A percentile compares a stretch with the other conserved stretches of the same genome.
phyloP scores from a whole-genome alignment of 1,140 invertebrate species.

The Mycetomoellerius zeteki region DNA sequence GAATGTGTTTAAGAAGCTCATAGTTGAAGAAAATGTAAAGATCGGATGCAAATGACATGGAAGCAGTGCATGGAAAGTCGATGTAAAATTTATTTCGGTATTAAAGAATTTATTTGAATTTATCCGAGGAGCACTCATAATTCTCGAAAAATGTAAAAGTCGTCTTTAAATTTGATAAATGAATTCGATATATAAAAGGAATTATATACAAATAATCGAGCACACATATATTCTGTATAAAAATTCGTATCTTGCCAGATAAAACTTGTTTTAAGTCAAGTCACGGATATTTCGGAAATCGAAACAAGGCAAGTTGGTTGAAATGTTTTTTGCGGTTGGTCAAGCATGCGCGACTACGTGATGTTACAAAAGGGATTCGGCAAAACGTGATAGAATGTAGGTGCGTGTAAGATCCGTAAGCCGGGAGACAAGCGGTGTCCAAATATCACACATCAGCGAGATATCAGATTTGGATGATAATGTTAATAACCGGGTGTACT shows the following conservation, averaged over 20 bases:
- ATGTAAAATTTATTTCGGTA: not conserved
- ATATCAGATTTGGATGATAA: conserved; percentile 57
- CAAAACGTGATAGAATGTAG: conserved; percentile 15
- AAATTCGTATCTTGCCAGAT: conserved; percentile 21
- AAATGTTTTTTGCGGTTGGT: conserved; percentile 43
- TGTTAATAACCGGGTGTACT: conserved; percentile 58
- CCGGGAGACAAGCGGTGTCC: not conserved
- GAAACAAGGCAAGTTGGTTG: conserved; percentile 29
- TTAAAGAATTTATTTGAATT: not conserved
- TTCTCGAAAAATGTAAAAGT: too few relatives aligned
- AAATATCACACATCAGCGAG: conserved; percentile 48
- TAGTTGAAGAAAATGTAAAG: too few relatives aligned
- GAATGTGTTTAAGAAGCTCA: not conserved
- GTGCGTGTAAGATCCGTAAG: not conserved
- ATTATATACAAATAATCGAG: not conserved
- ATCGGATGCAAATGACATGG: not conserved
- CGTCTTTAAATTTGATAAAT: not conserved
- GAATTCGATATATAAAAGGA: conserved; percentile 13
- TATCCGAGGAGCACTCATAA: too few relatives aligned
- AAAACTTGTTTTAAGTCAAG: conserved; percentile 20
- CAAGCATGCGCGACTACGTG: conserved; percentile 41
- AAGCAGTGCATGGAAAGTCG: not conserved
- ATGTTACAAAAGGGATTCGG: conserved; percentile 21
- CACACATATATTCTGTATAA: conserved; percentile 4
- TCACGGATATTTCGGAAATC: conserved; percentile 49